Evolutionary conservation across 2,113 vertebrate species (phyloP), one percentile per base, ranked within the genome.

Genomic region (Oxygymnocypris stewartii): DNA sequence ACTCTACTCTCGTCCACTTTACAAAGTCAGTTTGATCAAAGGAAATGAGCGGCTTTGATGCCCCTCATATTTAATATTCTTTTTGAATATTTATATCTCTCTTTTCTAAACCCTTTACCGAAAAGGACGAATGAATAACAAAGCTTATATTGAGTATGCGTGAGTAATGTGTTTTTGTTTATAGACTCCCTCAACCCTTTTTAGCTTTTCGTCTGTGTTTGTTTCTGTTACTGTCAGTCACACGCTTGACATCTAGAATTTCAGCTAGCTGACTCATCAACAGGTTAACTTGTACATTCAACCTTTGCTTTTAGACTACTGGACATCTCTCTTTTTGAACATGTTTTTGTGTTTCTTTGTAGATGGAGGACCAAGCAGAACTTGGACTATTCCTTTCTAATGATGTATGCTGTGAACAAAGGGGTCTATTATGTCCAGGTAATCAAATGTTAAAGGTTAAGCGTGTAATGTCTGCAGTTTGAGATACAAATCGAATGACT

Each of bases 361-460:
- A 96, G 98, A 93, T 99, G 98, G 98, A 93, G 98, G 90, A 99
- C 98, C 35, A 99, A 99, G 89, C 98, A 99, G 92, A 99, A 99
- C 90, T 92, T 99, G 92, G 98, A 99, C 91, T 99, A 99, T 88
- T 99, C 97, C 90, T 99, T 99, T 92, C 96, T 99, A 86, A 99
- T 99, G 98, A 99, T 99, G 98, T 99, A 99, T 85, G 98, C 98
- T 63, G 96, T 98, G 91, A 97, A 95, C 92, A 99, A 98, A 92
- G 98, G 98, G 0, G 93, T 96, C 90, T 99, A 98, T 92, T 99
- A 99, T 87, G 97, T 99, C 88, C 98, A 99, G 97, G 98, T 99
- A 96, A 49, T 7, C 5, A 67, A 59, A 40, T 20, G 69, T n/a
- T 47, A 31, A 44, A 2, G 5, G 28, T 31, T 25, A 79, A 80